phyloP scores from a whole-genome alignment of 2,888 invertebrate species.

The Agrotis ipsilon region DNA sequence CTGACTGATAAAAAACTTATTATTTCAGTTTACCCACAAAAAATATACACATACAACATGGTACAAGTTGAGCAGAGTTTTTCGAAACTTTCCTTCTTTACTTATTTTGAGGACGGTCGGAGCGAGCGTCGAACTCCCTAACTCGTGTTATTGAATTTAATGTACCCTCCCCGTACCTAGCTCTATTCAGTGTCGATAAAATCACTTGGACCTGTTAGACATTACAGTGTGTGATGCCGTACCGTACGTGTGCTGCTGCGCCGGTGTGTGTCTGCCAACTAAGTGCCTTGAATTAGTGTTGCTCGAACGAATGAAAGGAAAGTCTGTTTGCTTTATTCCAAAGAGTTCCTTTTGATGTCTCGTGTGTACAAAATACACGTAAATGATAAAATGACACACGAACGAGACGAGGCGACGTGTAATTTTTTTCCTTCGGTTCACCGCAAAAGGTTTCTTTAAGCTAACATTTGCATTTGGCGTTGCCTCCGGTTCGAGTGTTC shows the following conservation, averaged over 20 bases:
- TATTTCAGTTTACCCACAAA: constrained; percentile 79
- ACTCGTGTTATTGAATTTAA: constrained; percentile 91
- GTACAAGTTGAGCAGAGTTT: constrained; percentile 86
- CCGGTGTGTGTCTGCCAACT: constrained; percentile 44
- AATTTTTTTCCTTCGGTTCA: constrained; percentile 79
- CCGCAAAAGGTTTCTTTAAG: constrained; percentile 82
- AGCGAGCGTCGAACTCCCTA: constrained; percentile 89
- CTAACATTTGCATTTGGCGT: constrained; percentile 87
- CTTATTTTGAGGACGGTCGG: constrained; percentile 90
- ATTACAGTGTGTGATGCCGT: constrained; percentile 65
- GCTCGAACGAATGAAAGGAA: constrained; percentile 55
- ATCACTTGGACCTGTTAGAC: constrained; percentile 79
- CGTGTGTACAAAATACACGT: constrained; percentile 67
- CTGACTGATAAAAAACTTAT: constrained; percentile 57
- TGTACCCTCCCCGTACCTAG: constrained; percentile 86
- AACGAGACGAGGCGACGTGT: constrained; percentile 75
- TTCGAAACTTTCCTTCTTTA: constrained; percentile 88
- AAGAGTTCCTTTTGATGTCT: constrained; percentile 70
- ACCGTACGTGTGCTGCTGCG: constrained; percentile 12
- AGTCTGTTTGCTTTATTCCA: constrained; percentile 54
- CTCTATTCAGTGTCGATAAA: constrained; percentile 84
- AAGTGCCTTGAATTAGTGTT: constrained; percentile 60
- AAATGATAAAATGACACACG: constrained; percentile 77
- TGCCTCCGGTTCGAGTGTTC: constrained; percentile 79
- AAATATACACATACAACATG: constrained; percentile 82